Percentiles rank a stretch among this genome's conserved stretches.
These are phyloP conservation scores for Lineus longissimus DNA, from an alignment of 1,140 invertebrate species.

Conservation along the genomic window DNA sequence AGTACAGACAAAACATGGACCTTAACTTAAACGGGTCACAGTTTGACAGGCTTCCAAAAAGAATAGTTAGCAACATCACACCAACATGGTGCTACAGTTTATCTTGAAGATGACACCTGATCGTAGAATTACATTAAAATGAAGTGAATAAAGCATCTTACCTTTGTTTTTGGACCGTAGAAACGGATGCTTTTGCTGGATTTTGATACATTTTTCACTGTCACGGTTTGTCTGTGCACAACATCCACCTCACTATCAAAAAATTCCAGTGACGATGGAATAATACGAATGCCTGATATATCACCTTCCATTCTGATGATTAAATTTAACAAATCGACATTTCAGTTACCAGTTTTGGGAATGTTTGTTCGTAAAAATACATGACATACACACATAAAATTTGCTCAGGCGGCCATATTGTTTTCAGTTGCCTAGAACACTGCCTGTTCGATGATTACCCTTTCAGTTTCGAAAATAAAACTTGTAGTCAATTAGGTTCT, in stretches of 20 bases:
- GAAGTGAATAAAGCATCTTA: constrained; percentile 14
- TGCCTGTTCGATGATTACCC: not conserved
- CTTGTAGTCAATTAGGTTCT: too few relatives aligned
- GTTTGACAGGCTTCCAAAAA: too few relatives aligned
- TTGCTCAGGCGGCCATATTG: constrained; percentile 19
- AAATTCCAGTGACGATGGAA: constrained; percentile 41
- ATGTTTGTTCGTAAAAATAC: too few relatives aligned
- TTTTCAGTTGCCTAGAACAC: not conserved
- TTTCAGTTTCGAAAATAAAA: not conserved
- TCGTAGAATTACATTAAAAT: not conserved
- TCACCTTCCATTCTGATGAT: constrained; percentile 41
- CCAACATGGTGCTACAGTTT: too few relatives aligned
- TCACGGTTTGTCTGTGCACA: constrained; percentile 36
- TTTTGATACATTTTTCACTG: constrained; percentile 48
- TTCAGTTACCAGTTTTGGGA: too few relatives aligned
- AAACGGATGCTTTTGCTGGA: constrained; percentile 43
- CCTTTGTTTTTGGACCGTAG: constrained; percentile 48
- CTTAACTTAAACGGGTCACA: too few relatives aligned
- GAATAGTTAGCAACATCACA: too few relatives aligned
- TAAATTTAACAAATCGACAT: not conserved
- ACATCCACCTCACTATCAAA: constrained; percentile 38
- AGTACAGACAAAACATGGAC: too few relatives aligned
- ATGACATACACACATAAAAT: not conserved
- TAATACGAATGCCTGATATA: constrained; percentile 43
- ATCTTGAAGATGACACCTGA: too few relatives aligned